Evolutionary conservation across 1,140 invertebrate genomes (phyloP).

Genomic region (Xylocopa sonorina): DNA sequence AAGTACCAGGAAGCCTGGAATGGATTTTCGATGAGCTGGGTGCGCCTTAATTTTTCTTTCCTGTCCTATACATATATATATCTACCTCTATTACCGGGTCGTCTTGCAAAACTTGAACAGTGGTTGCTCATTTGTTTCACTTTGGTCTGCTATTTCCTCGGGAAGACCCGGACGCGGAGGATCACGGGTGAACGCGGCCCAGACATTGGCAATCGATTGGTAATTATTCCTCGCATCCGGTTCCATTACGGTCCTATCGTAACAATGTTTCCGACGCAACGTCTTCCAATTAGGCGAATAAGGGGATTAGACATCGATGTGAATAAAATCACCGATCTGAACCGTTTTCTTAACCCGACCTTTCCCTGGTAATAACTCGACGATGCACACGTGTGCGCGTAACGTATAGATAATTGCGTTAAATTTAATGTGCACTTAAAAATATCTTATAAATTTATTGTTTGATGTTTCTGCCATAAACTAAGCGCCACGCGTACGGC

Average conservation of each 20-base stretch:
- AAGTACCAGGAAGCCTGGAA: not conserved
- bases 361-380: no score
- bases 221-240: conserved; percentile 34
- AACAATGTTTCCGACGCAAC: no score
- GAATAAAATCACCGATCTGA: no score
- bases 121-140: not conserved
- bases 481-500: no score
- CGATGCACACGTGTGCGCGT: no score
- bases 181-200: conserved; percentile 14
- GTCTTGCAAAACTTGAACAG: not conserved
- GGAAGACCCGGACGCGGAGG: no score
- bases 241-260: conserved; percentile 10
- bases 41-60: conserved; percentile 4
- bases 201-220: conserved; percentile 31
- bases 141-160: conserved; percentile 10
- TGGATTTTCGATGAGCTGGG: not conserved
- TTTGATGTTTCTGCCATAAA: no score
- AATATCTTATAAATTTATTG: no score
- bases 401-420: no score
- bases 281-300: not conserved
- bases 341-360: no score
- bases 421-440: no score
- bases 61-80: no score
- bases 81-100: not conserved
- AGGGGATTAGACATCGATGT: not conserved